Percentiles rank a stretch among this genome's conserved stretches.
These are phyloP conservation scores for Leptopilina clavipes DNA, from an alignment of 1,140 invertebrate species.

Conservation along the genomic window DNA sequence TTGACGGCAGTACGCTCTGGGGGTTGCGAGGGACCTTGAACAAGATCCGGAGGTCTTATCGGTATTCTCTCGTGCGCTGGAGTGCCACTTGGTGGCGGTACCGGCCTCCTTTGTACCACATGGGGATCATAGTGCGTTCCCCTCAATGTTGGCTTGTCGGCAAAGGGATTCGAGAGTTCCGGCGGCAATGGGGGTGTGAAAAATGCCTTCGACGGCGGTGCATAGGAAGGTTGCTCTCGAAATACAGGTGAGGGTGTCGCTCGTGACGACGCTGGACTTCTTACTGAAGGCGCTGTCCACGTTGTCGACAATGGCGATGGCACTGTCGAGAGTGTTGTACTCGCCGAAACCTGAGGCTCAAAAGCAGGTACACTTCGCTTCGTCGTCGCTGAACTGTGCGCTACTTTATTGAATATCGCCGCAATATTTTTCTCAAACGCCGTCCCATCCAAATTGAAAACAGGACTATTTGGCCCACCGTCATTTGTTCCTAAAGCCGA, in stretches of 20 bases:
- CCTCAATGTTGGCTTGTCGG: conserved; percentile 87
- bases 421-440: conserved; percentile 78
- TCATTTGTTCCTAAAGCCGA: conserved; percentile 56
- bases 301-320: conserved; percentile 79
- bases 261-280: conserved; percentile 60
- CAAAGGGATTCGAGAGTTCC: conserved; percentile 86
- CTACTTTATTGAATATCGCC: conserved; percentile 81
- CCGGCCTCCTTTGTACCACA: conserved; percentile 79
- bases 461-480: conserved; percentile 68
- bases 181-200: conserved; percentile 87
- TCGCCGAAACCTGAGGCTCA: conserved; percentile 76
- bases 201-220: conserved; percentile 83
- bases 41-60: conserved; percentile 79
- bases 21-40: conserved; percentile 68
- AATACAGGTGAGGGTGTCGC: conserved; percentile 66
- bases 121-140: conserved; percentile 81
- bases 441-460: conserved; percentile 69
- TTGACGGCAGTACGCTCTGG: conserved; percentile 48
- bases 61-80: conserved; percentile 87
- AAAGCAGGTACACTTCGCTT: conserved; percentile 80
- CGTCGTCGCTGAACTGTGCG: conserved; percentile 79
- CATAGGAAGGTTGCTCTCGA: conserved; percentile 84
- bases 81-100: conserved; percentile 84
- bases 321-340: conserved; percentile 77
- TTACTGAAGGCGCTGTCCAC: conserved; percentile 43